A percentile compares a stretch with the other conserved stretches of the same genome.
Evolutionary conservation across 2,888 invertebrate genomes (phyloP).

Genomic region (Phymatocera aterrima): DNA sequence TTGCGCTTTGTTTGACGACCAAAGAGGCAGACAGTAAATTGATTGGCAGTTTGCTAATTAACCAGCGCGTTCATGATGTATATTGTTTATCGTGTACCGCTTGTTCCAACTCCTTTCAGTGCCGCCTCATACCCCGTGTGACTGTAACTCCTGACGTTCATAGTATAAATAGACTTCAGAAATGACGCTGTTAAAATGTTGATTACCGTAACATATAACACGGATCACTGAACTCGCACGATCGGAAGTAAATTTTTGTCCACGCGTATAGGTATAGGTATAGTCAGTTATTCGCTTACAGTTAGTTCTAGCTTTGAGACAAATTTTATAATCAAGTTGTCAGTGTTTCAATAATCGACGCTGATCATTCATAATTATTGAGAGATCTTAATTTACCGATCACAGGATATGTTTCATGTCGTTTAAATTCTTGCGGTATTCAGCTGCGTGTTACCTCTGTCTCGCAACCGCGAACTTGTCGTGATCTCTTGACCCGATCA

Average conservation of each 20-base stretch:
- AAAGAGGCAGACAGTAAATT: slow-evolving; percentile 67
- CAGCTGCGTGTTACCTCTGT: neutral
- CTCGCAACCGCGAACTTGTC: neutral
- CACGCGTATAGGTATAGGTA: neutral
- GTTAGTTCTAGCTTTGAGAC: too few relatives aligned
- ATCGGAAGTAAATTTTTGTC: neutral
- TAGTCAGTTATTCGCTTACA: too few relatives aligned
- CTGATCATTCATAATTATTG: too few relatives aligned
- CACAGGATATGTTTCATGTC: too few relatives aligned
- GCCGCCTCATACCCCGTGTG: neutral
- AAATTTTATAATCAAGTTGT: too few relatives aligned
- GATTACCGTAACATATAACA: slow-evolving; percentile 7
- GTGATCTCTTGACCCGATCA: neutral
- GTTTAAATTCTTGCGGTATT: neutral
- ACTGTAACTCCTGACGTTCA: neutral
- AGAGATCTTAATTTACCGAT: too few relatives aligned
- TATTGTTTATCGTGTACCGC: slow-evolving; percentile 21
- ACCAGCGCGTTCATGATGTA: slow-evolving; percentile 48
- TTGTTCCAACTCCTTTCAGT: too few relatives aligned
- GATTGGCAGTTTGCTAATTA: slow-evolving; percentile 69
- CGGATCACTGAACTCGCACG: slow-evolving; percentile 20
- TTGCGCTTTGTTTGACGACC: slow-evolving; percentile 52
- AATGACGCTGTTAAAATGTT: slow-evolving; percentile 18
- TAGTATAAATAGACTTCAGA: slow-evolving; percentile 20
- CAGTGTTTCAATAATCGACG: too few relatives aligned